Evolutionary conservation across 2,113 vertebrate genomes (phyloP), one percentile per base, ranked within the genome.

Genomic region (Phaethornis superciliosus): DNA sequence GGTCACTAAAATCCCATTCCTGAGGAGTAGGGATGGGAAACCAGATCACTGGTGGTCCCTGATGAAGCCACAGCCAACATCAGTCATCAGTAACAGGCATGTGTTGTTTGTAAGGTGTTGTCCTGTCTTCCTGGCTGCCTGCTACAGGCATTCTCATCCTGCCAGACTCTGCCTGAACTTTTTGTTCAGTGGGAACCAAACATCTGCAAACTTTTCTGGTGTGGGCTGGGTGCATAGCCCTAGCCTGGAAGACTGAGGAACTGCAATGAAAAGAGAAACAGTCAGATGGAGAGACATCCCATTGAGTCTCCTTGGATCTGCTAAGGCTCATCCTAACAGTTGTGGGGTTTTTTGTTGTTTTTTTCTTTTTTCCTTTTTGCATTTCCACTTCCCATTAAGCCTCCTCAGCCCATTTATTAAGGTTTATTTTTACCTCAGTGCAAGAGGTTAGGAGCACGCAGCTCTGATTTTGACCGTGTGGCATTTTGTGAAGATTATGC

Each of bases 381-480:
- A 93, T 95, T 91, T 88, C 75, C 71, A 80, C 56, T 94, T 89
- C 82, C 91, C 77, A 93, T 90, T 85, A 74, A 90, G 42, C 83
- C 74, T 92, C 74, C 83, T 74, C 80, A 77, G 65, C 55, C 77
- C 40, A 96, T 96, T 90, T 77, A 93, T 90, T 92, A 81, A 77
- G 85, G 85, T 94, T 96, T 96, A 89, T 96, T 96, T 97, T 96
- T 96, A 89, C 74, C 81, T 85, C 80, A 74, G 91, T 30, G 62
- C 80, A 37, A 81, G 93, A 94, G 89, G 94, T 87, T 95, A 95
- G 89, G 62, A 78, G 88, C 54, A 17, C 5, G 2, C 2, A 6
- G 75, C 81, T 96, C 86, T 60, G 37, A 81, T 76, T 93, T 93
- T 86, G 95, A 90, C 89, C 84, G 81, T 72, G 84, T 90, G 96